Conservation (phyloP, 2,113 vertebrate genomes). For the Nycticorax nycticorax region DNA sequence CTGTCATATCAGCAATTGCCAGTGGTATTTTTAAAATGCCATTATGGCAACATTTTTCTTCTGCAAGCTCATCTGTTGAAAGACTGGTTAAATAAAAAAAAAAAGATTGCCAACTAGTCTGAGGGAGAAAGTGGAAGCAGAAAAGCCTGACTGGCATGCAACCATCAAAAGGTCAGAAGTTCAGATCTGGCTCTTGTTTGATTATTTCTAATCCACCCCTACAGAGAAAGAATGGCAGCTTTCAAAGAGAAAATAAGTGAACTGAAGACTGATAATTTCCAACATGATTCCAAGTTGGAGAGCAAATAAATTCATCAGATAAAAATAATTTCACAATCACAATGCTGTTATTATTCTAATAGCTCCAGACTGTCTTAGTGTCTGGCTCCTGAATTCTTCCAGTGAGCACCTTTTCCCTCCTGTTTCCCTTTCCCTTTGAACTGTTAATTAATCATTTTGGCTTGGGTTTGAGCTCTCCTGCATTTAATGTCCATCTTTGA, state of each 20-base stretch:
- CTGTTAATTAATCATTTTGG: not conserved
- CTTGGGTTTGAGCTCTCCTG: not conserved
- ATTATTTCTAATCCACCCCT: not conserved
- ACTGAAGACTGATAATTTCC: not conserved
- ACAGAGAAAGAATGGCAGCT: not conserved
- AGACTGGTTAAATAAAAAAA: not conserved
- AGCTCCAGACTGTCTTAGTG: not conserved
- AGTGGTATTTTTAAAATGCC: slow-evolving; percentile 38
- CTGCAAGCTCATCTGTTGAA: slow-evolving; percentile 21
- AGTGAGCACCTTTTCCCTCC: not conserved
- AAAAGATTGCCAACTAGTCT: not conserved
- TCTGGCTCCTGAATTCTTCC: not conserved
- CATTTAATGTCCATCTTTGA: not conserved
- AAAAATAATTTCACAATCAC: not conserved
- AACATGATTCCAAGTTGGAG: not conserved
- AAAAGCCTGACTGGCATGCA: not conserved
- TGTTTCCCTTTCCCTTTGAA: not conserved
- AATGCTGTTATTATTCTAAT: not conserved
- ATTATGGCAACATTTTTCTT: slow-evolving; percentile 1
- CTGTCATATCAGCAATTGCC: slow-evolving; percentile 43
- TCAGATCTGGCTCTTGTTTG: not conserved
- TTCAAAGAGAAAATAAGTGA: not conserved
- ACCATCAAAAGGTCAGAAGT: slow-evolving; percentile 37
- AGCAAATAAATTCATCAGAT: slow-evolving; percentile 9
- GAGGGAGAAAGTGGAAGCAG: not conserved